Percentiles rank a stretch among this genome's conserved stretches.
Evolutionary conservation across 2,113 vertebrate species (phyloP).

Genomic region (Chaetodon auriga): DNA sequence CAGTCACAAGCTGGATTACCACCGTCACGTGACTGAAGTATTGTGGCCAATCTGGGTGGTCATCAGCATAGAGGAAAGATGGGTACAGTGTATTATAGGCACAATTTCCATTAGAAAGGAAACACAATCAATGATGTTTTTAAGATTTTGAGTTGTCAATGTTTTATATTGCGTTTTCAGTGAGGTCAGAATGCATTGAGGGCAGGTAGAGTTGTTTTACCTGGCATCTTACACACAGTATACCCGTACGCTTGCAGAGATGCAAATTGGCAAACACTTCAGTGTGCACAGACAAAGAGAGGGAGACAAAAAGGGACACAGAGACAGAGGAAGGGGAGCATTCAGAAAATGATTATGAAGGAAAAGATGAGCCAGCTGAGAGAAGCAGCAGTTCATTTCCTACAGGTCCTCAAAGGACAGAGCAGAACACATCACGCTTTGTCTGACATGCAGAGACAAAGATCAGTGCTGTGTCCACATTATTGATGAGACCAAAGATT

Average conservation of each 20-base stretch:
- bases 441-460: slow-evolving; percentile 53
- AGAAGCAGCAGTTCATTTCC: slow-evolving; percentile 63
- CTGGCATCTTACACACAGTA: neutral
- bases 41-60: slow-evolving; percentile 71
- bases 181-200: neutral
- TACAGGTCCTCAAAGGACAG: slow-evolving; percentile 51
- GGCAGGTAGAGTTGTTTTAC: slow-evolving; percentile 7
- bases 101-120: slow-evolving; percentile 5
- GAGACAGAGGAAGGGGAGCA: slow-evolving; percentile 19
- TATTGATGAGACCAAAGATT: slow-evolving; percentile 53
- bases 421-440: slow-evolving; percentile 36
- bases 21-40: slow-evolving; percentile 73
- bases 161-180: neutral
- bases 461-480: slow-evolving; percentile 46
- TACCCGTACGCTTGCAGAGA: slow-evolving; percentile 1
- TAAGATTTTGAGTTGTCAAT: neutral
- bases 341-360: slow-evolving; percentile 59
- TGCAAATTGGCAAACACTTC: slow-evolving; percentile 47
- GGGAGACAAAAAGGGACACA: slow-evolving; percentile 30
- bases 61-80: slow-evolving; percentile 48
- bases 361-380: slow-evolving; percentile 66
- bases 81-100: neutral
- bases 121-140: neutral
- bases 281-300: slow-evolving; percentile 34
- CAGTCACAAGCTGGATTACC: slow-evolving; percentile 79